These are phyloP conservation scores for Endotricha flammealis DNA, from an alignment of 2,888 invertebrate species.

Conservation along the genomic window DNA sequence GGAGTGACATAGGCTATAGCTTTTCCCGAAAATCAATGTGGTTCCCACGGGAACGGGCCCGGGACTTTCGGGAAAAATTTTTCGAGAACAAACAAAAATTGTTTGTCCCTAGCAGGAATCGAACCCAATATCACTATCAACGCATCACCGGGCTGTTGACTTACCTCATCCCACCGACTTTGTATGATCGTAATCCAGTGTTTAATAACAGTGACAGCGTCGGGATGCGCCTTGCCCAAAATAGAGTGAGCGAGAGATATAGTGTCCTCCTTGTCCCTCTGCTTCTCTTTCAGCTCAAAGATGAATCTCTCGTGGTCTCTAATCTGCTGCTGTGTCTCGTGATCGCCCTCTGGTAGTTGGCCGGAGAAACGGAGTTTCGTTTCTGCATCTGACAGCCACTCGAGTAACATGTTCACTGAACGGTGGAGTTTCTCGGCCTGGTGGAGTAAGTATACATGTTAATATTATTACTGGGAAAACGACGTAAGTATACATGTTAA, in stretches of 20 bases:
- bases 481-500: too few relatives aligned
- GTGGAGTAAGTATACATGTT: background rate
- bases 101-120: too few relatives aligned
- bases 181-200: slow-evolving; percentile 99
- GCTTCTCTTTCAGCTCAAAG: slow-evolving; percentile 89
- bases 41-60: too few relatives aligned
- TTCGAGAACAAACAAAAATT: too few relatives aligned
- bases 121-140: too few relatives aligned
- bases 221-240: slow-evolving; percentile 95
- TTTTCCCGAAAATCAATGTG: too few relatives aligned
- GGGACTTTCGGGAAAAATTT: too few relatives aligned
- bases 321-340: slow-evolving; percentile 89
- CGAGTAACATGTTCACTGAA: slow-evolving; percentile 94
- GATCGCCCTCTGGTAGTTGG: slow-evolving; percentile 93
- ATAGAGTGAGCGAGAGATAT: slow-evolving; percentile 93
- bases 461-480: background rate
- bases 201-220: slow-evolving; percentile 97
- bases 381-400: slow-evolving; percentile 98
- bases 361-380: slow-evolving; percentile 96
- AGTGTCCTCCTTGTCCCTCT: slow-evolving; percentile 91
- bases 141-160: too few relatives aligned
- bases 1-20: too few relatives aligned
- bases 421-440: slow-evolving; percentile 95
- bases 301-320: slow-evolving; percentile 91
- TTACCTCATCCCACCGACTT: slow-evolving; percentile 96